Evolutionary conservation across 1,140 invertebrate genomes (phyloP), one percentile per base, ranked within the genome.

Genomic region (Drosophila guanche): DNA sequence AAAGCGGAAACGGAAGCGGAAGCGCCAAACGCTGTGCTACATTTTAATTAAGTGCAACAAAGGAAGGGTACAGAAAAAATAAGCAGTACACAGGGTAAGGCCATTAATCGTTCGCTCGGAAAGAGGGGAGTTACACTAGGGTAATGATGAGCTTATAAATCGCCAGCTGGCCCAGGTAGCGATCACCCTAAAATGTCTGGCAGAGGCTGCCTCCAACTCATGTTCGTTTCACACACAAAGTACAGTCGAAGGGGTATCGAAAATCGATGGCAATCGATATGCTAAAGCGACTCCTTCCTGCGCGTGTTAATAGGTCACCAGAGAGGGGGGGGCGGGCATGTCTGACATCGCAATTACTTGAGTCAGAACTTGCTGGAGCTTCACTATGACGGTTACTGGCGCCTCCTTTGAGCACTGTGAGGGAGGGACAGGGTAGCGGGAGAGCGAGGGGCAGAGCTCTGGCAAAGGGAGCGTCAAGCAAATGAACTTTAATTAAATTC

Each of bases 401-500:
- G 42, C 54, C 57, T 75, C 54, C 62, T 56, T 57, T 29, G 25
- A 56, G 33, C 33, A 37, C 27, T 1, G 16, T 20, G 16, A 20
- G 20, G 3, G 22, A 41, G n/a, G 12, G 8, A 10, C 5, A 8
- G n/a, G 16, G 52, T 4, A 29, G 16, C 5, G n/a, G 23, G 12
- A 8, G 20, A 12, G 20, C 14, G 10, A 2, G 22, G 3, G 33
- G 12, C 8, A 25, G 25, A 37, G 23, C 41, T 48, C 27, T 29
- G 16, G 42, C 12, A 54, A 63, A 4, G 25, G 37, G 27, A 53
- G 59, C 52, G 74, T 40, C 55, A 73, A 68, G 58, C 67, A 79
- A 84, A 84, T 85, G 80, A 84, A 84, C 80, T 84, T 84, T 84
- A 84, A 84, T 84, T 84, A 84, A 84, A 84, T 84, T 84, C 80